Conservation (phyloP, 2,888 invertebrate species). For the Epistrophe grossulariae region DNA sequence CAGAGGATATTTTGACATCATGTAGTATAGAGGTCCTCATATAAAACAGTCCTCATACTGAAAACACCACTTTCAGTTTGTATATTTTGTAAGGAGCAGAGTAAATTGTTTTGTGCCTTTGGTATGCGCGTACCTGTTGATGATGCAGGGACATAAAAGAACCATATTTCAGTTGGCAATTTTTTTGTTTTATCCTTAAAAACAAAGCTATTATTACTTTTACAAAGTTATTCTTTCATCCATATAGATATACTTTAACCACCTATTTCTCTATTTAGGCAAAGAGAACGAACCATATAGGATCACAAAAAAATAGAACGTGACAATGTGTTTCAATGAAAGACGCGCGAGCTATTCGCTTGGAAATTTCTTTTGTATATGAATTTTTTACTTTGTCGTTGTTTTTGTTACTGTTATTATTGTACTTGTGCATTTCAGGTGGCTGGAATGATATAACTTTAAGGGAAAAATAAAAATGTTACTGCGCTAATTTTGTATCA, state of each 20-base stretch:
- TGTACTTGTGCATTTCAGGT: neutral
- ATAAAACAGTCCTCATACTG: neutral
- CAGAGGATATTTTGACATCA: conserved; percentile 13
- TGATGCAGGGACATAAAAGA: conserved; percentile 18
- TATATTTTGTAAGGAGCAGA: neutral
- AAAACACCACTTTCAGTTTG: conserved; percentile 5
- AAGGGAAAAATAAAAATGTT: neutral
- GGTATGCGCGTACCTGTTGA: conserved; percentile 1
- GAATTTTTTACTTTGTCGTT: conserved; percentile 7
- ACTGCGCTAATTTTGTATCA: neutral
- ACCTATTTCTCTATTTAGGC: neutral
- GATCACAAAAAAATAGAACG: neutral
- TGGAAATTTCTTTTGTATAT: conserved; percentile 1
- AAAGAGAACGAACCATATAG: neutral
- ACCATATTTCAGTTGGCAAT: neutral
- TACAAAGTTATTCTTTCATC: conserved; percentile 6
- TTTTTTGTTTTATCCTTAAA: neutral
- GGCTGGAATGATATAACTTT: neutral
- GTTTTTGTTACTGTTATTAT: neutral
- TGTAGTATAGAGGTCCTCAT: neutral
- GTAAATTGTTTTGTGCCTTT: conserved; percentile 25
- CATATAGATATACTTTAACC: neutral
- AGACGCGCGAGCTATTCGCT: neutral
- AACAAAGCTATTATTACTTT: conserved; percentile 28
- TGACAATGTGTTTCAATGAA: neutral